These are phyloP conservation scores for Orestias chungarensis DNA, from an alignment of 2,797 vertebrate species.

Conservation along the genomic window DNA sequence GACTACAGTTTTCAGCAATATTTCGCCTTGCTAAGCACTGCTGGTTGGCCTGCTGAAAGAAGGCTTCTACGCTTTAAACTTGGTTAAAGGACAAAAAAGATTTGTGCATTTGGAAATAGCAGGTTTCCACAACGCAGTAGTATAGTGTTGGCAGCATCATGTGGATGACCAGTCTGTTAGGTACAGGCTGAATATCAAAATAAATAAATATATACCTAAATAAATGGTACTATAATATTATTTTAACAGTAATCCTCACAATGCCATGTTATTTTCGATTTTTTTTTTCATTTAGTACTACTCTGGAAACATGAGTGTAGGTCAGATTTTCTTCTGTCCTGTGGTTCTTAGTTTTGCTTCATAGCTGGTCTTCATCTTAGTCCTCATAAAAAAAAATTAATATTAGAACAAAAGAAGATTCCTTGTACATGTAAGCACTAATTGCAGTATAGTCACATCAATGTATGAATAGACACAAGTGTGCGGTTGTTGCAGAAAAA, in stretches of 20 bases:
- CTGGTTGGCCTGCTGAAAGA: too few species aligned
- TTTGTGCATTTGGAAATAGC: neutral
- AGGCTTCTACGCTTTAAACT: neutral
- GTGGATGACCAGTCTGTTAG: neutral
- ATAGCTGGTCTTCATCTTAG: constrained; percentile 39
- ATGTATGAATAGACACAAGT: constrained; percentile 29
- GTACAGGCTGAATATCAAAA: neutral
- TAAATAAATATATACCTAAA: neutral
- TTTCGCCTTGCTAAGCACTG: neutral
- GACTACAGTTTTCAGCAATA: neutral
- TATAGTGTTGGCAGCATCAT: neutral
- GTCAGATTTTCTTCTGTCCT: neutral
- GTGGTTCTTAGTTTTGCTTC: constrained; percentile 65
- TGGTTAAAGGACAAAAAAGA: neutral
- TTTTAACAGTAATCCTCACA: neutral
- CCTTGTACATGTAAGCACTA: constrained; percentile 23
- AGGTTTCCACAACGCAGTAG: neutral
- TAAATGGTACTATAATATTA: neutral
- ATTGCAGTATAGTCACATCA: constrained; percentile 32
- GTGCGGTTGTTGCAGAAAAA: constrained; percentile 41
- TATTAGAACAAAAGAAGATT: constrained; percentile 39
- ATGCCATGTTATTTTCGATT: neutral
- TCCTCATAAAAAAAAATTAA: constrained; percentile 61
- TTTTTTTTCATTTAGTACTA: too few species aligned
- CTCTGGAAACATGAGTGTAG: too few species aligned